Percentiles rank a stretch among this genome's conserved stretches.
Evolutionary conservation across 2,888 invertebrate species (phyloP).

Genomic region (Sthenelais limicola): DNA sequence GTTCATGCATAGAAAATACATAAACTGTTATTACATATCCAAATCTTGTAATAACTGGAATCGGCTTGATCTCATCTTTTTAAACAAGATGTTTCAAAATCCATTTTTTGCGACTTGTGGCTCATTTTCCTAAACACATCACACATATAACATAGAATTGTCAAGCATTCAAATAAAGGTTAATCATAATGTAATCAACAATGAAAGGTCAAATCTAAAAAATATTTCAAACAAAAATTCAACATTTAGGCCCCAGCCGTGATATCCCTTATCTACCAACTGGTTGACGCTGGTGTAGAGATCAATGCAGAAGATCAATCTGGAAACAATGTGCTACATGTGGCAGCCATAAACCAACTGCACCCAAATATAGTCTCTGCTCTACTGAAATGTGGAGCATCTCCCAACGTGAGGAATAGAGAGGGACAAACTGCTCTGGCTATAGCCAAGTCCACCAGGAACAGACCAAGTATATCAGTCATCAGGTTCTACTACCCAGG

Average conservation of each 20-base stretch:
- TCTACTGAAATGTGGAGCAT: not conserved
- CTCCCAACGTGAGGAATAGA: not conserved
- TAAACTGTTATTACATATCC: too few species aligned
- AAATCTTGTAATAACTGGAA: too few species aligned
- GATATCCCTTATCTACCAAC: not conserved
- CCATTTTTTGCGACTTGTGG: too few species aligned
- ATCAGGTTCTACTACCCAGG: conserved; percentile 9
- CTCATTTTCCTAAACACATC: too few species aligned
- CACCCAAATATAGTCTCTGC: conserved; percentile 18
- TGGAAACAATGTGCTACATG: not conserved
- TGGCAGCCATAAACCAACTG: conserved; percentile 17
- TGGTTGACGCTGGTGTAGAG: conserved; percentile 19
- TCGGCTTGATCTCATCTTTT: too few species aligned
- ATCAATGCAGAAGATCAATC: conserved; percentile 6
- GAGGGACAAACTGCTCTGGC: not conserved
- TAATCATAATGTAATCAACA: too few species aligned
- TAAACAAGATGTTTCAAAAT: too few species aligned
- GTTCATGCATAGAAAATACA: too few species aligned
- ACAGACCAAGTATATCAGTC: not conserved
- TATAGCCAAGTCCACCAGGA: not conserved
- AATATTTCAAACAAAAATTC: too few species aligned
- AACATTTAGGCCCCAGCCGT: conserved; percentile 6
- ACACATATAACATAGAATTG: too few species aligned
- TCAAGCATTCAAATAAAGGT: too few species aligned
- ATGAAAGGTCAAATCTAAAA: too few species aligned